Percentiles rank a stretch among this genome's conserved stretches.
Evolutionary conservation across 2,888 invertebrate species (phyloP).

Genomic region (Yponomeuta sedellus): DNA sequence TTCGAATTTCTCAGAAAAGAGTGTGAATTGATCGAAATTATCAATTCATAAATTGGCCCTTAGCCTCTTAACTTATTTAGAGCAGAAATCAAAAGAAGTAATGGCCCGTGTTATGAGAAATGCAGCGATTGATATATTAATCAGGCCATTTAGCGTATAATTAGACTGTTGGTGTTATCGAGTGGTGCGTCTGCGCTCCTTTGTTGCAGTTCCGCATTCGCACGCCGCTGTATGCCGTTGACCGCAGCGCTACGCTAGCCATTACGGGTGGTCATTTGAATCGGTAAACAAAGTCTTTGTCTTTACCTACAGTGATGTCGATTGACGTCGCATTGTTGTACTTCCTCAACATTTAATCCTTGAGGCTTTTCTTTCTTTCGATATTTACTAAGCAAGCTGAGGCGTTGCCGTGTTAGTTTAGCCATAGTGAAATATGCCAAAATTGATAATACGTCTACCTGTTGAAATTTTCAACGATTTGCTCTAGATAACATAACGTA

Average conservation of each 20-base stretch:
- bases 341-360: neutral
- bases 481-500: too few relatives aligned
- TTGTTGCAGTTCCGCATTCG: constrained; percentile 17
- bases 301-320: constrained; percentile 20
- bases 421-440: too few relatives aligned
- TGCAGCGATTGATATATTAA: neutral
- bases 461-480: too few relatives aligned
- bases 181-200: neutral
- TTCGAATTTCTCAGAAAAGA: too few relatives aligned
- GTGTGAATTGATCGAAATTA: too few relatives aligned
- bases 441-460: too few relatives aligned
- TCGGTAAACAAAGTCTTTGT: constrained; percentile 57
- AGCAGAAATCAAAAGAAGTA: neutral
- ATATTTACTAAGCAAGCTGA: neutral
- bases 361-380: neutral
- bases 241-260: constrained; percentile 12
- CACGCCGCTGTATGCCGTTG: constrained; percentile 11
- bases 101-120: neutral
- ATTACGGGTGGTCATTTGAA: constrained; percentile 20
- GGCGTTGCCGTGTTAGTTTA: too few relatives aligned
- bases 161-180: neutral
- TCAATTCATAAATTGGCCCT: too few relatives aligned
- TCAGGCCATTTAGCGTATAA: neutral
- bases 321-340: constrained; percentile 8
- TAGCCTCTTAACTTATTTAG: neutral